phyloP scores from a whole-genome alignment of 2,888 invertebrate species.

The Conchocele bisecta region DNA sequence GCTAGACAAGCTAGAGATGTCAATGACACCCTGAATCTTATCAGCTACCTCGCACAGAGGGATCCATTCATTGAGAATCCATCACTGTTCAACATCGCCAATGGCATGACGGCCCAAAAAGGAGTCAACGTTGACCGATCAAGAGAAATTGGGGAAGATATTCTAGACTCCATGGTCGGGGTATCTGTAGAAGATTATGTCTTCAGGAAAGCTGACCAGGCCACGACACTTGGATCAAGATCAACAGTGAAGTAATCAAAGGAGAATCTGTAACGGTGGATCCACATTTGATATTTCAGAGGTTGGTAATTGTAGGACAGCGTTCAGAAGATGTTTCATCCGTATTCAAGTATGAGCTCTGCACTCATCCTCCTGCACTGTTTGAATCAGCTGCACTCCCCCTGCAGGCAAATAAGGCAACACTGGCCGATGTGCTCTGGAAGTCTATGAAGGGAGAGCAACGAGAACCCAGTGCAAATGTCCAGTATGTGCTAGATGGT shows the following conservation, averaged over 20 bases:
- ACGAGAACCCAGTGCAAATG: too few species aligned
- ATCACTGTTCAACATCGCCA: constrained; percentile 58
- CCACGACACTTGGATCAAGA: constrained; percentile 25
- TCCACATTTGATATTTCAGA: constrained; percentile 41
- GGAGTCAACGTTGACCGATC: constrained; percentile 18
- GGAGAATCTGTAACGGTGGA: constrained; percentile 30
- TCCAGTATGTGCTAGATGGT: constrained; percentile 56
- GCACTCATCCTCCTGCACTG: background rate
- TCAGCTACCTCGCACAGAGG: constrained; percentile 36
- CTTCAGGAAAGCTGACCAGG: constrained; percentile 30
- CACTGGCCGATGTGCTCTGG: constrained; percentile 35
- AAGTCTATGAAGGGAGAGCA: too few species aligned
- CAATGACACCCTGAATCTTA: constrained; percentile 42
- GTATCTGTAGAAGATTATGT: background rate
- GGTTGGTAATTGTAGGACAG: constrained; percentile 1
- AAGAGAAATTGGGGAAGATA: constrained; percentile 23
- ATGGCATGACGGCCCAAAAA: constrained; percentile 53
- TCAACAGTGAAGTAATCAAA: constrained; percentile 21
- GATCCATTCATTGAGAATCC: constrained; percentile 53
- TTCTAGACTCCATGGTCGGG: constrained; percentile 32
- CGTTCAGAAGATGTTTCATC: background rate
- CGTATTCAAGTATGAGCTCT: background rate
- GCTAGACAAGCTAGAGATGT: constrained; percentile 41
- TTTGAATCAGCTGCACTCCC: background rate
- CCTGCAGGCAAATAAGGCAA: background rate